Conservation (phyloP, 2,797 vertebrate genomes). For the Rhinichthys osculus region DNA sequence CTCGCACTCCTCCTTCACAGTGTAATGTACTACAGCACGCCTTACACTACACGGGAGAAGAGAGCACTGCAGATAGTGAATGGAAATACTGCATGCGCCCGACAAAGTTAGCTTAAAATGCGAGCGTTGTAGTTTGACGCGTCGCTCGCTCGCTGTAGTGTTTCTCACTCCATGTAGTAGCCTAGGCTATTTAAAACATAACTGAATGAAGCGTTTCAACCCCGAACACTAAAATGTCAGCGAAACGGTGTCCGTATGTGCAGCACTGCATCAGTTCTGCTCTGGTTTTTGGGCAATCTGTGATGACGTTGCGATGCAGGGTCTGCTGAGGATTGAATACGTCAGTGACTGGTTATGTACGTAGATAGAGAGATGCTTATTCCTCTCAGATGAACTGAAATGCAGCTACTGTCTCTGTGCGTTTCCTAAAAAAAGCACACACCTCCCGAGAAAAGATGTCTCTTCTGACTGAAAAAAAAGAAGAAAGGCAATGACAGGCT, state of each 20-base stretch:
- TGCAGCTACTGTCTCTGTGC: slow-evolving; percentile 48
- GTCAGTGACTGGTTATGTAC: slow-evolving; percentile 70
- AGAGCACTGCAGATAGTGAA: background rate
- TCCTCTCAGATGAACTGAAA: slow-evolving; percentile 59
- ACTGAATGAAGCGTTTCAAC: background rate
- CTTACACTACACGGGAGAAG: background rate
- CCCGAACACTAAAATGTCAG: background rate
- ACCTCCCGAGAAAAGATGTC: slow-evolving; percentile 1
- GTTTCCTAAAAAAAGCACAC: slow-evolving; percentile 8
- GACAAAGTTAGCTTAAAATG: background rate
- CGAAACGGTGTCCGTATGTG: slow-evolving; percentile 8
- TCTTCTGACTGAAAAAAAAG: background rate
- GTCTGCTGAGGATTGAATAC: slow-evolving; percentile 66
- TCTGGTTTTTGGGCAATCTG: slow-evolving; percentile 29
- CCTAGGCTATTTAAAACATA: background rate
- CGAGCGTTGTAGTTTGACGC: no score
- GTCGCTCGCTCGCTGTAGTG: background rate
- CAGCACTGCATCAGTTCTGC: slow-evolving; percentile 19
- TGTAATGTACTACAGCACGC: background rate
- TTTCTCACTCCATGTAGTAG: background rate
- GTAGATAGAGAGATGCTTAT: slow-evolving; percentile 58
- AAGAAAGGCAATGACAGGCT: background rate
- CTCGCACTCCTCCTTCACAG: slow-evolving; percentile 3
- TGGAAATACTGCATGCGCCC: background rate
- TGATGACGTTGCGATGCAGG: slow-evolving; percentile 69